phyloP scores from a whole-genome alignment of 2,888 invertebrate species.

The Ptycholaimellus sp. region DNA sequence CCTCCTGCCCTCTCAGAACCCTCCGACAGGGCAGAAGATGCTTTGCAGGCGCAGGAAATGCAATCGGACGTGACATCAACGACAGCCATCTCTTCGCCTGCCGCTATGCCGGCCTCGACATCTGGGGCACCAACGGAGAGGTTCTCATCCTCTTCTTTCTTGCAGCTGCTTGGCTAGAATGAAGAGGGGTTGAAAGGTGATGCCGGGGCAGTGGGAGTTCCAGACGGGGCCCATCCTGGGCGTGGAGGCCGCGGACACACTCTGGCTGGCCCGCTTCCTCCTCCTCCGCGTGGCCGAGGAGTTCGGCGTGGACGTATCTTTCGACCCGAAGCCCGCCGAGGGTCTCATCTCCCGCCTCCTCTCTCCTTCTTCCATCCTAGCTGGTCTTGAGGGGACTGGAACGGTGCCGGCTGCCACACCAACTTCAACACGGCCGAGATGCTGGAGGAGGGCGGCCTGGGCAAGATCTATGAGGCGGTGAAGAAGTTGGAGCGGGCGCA shows the following conservation, averaged over 20 bases:
- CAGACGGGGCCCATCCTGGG: constrained; percentile 76
- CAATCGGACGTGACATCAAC: constrained; percentile 72
- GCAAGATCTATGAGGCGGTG: constrained; percentile 1
- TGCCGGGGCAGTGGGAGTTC: constrained; percentile 44
- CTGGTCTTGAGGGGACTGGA: constrained; percentile 32
- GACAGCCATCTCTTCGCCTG: constrained; percentile 79
- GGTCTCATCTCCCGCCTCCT: no score
- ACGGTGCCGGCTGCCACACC: constrained; percentile 28
- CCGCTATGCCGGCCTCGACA: constrained; percentile 65
- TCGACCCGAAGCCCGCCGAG: no score
- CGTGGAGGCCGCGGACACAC: constrained; percentile 44
- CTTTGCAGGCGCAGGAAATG: constrained; percentile 79
- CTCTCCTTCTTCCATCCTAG: no score
- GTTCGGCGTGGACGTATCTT: constrained; percentile 52
- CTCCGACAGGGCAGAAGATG: no score
- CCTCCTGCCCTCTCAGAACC: no score
- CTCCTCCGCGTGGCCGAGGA: constrained; percentile 66
- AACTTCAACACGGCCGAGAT: constrained; percentile 28
- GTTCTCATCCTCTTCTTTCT: constrained; percentile 96
- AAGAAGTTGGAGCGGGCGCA: constrained; percentile 1
- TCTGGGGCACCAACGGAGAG: constrained; percentile 77
- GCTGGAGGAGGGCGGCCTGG: constrained; percentile 13
- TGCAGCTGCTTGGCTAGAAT: constrained; percentile 30
- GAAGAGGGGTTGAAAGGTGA: not conserved
- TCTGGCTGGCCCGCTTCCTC: constrained; percentile 41